These are phyloP conservation scores for Eupithecia subumbrata DNA, from an alignment of 2,888 invertebrate species.

Conservation along the genomic window DNA sequence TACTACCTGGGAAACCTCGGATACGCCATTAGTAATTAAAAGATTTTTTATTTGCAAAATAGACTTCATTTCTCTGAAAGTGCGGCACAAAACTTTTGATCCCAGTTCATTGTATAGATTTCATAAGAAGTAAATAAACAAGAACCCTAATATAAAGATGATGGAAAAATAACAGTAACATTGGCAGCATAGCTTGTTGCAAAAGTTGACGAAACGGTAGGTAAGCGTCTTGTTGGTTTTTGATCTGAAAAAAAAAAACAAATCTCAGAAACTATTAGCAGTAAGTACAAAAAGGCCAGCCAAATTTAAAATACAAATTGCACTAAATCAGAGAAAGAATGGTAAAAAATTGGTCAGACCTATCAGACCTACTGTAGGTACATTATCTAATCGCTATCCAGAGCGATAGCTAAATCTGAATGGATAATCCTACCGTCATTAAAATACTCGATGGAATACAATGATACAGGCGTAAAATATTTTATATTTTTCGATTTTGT, in stretches of 20 bases:
- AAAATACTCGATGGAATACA: too few species aligned
- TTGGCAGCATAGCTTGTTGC: conserved; percentile 65
- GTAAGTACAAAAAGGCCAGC: neutral
- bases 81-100: neutral
- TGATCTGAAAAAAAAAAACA: conserved; percentile 43
- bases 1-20: too few species aligned
- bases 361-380: too few species aligned
- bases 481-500: too few species aligned
- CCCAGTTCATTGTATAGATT: neutral
- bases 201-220: conserved; percentile 56
- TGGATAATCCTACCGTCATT: too few species aligned
- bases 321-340: neutral
- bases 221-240: conserved; percentile 34
- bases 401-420: too few species aligned
- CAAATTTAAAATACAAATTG: neutral
- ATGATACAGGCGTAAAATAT: too few species aligned
- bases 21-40: neutral
- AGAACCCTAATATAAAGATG: conserved; percentile 52
- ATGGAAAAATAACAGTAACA: conserved; percentile 64
- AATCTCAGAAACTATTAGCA: neutral
- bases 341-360: neutral
- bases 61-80: neutral
- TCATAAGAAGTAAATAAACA: conserved; percentile 47
- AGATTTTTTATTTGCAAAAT: neutral
- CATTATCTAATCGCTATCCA: too few species aligned